Conservation (phyloP, 2,888 invertebrate species). For the Eupithecia insigniata region DNA sequence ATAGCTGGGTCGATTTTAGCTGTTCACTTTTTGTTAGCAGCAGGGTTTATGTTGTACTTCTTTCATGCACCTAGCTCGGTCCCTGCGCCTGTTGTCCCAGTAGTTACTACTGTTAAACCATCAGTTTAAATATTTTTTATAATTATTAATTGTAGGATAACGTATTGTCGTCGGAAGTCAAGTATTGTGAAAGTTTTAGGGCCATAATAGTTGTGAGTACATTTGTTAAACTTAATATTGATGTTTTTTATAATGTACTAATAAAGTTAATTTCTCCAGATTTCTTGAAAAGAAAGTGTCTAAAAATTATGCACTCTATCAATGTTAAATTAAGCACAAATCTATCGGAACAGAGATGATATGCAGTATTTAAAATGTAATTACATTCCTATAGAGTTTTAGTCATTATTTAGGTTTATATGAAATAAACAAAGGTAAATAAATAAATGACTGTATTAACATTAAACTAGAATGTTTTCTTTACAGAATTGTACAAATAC, state of each 20-base stretch:
- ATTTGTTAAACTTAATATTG: neutral
- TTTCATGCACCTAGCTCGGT: conserved; percentile 85
- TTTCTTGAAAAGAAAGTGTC: neutral
- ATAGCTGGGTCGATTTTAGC: conserved; percentile 85
- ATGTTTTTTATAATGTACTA: neutral
- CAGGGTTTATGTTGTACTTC: conserved; percentile 94
- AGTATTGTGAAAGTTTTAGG: neutral
- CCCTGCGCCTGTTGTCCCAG: conserved; percentile 31
- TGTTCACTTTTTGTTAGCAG: conserved; percentile 92
- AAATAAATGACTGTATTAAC: conserved; percentile 38
- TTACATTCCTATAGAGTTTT: conserved; percentile 32
- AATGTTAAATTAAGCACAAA: neutral
- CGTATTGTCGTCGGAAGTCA: neutral
- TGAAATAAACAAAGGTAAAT: conserved; percentile 31
- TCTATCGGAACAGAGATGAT: conserved; percentile 3
- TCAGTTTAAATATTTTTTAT: conserved; percentile 7
- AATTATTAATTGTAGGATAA: neutral
- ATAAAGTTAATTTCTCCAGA: neutral
- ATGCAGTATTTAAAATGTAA: conserved; percentile 23
- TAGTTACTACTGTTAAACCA: conserved; percentile 48
- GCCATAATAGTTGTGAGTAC: neutral
- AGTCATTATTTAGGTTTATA: conserved; percentile 35
- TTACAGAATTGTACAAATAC: conserved; percentile 31
- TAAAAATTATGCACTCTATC: neutral
- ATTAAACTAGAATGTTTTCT: conserved; percentile 16